Base-by-base conservation (phyloP, 2,113 vertebrate genomes). In the Corythornis cristatus region DNA sequence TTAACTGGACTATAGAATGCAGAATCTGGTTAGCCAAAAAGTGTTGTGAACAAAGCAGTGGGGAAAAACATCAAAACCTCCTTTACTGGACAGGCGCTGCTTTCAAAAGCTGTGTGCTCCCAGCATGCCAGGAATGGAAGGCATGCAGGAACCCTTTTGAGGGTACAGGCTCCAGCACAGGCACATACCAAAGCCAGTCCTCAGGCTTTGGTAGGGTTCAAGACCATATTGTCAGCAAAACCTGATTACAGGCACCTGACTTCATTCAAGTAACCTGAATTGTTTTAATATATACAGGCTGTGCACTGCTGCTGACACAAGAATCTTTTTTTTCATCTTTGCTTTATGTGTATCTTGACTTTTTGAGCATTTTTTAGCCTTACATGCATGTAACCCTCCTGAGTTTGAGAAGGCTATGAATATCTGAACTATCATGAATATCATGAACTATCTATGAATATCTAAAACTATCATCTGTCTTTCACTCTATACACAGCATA, bases 371-470 rank as follows among this genome's bases (percentile, higher is more conserved):
- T 8, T 5, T 3, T 88, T 86, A 23, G 28, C 20, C 42, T 70
- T 1, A 13, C 5, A 5, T 12, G 8, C 26, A 4, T 0, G 0
- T 43, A 7, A 56, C 45, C 37, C 51, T 51, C 45, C 50, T 0
- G 4, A 53, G 42, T 7, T 68, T 48, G 57, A 72, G 31, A 17
- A 62, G 15, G 29, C 9, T 64, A 26, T 33, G 43, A 33, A 28
- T 4, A 15, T 2, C 0, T 2, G 35, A 33, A 33, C 33, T 33
- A 33, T 33, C 33, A 33, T 33, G 33, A 33, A 33, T 33, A 33
- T 33, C 33, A 33, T 33, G 33, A 33, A 33, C 33, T 33, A 33
- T 33, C 33, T 33, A 33, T 33, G 33, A 33, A 33, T 33, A 33
- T 35, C 46, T 43, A 6, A 48, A 45, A 7, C 5, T 35, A 15